Evolutionary conservation across 2,797 vertebrate genomes (phyloP).

Genomic region (Halcyon chelicuti): DNA sequence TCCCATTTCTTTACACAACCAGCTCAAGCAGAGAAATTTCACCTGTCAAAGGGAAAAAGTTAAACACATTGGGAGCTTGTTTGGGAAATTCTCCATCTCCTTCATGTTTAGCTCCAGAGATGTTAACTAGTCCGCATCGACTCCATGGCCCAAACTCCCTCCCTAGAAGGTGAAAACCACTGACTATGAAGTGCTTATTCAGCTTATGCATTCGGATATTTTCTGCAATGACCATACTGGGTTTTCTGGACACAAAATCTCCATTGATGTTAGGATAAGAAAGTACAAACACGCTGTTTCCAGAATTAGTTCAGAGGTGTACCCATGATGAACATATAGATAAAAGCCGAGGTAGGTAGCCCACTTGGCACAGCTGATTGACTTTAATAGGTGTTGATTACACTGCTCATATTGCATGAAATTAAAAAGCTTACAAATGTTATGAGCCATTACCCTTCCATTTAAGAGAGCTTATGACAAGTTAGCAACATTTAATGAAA

Average conservation of each 20-base stretch:
- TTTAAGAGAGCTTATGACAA: slow-evolving; percentile 83
- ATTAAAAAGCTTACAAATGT: slow-evolving; percentile 87
- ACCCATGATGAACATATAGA: slow-evolving; percentile 61
- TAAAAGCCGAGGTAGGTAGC: slow-evolving; percentile 74
- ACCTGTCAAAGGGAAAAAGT: neutral
- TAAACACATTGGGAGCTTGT: fast-evolving
- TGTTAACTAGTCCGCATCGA: neutral
- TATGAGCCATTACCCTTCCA: slow-evolving; percentile 84
- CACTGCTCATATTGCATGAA: slow-evolving; percentile 85
- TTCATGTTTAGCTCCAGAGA: neutral
- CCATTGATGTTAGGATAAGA: neutral
- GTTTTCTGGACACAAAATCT: neutral
- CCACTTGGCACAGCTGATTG: slow-evolving; percentile 77
- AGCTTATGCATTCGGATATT: neutral
- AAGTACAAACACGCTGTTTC: neutral
- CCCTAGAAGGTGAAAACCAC: neutral
- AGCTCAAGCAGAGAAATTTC: neutral
- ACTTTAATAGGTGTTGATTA: slow-evolving; percentile 83
- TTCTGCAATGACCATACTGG: neutral
- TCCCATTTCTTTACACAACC: neutral
- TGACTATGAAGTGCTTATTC: neutral
- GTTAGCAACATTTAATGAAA: slow-evolving; percentile 83
- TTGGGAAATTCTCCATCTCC: neutral
- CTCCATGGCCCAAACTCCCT: neutral
- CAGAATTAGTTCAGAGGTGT: slow-evolving; percentile 29